Conservation (phyloP, 2,888 invertebrate species). For the Lepidocyrtoides sp. region DNA sequence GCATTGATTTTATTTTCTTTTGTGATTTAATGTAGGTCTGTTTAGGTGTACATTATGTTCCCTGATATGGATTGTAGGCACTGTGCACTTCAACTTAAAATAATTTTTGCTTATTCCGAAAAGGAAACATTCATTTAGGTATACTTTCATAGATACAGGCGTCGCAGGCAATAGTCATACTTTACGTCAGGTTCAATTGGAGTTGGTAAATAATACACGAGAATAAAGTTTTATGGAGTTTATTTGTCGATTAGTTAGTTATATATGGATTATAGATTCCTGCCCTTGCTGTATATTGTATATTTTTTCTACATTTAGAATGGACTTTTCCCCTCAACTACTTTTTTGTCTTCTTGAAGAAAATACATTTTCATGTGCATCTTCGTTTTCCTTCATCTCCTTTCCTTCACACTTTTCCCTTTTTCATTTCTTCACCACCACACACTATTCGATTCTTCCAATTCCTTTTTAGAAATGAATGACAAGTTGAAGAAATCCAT, state of each 20-base stretch:
- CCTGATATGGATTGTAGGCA: no score
- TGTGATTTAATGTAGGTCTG: background rate
- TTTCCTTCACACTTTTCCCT: slow-evolving; percentile 41
- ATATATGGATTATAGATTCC: background rate
- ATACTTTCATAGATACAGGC: no score
- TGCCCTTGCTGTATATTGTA: background rate
- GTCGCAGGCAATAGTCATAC: background rate
- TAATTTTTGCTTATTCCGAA: slow-evolving; percentile 1
- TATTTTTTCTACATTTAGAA: background rate
- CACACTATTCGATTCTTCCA: slow-evolving; percentile 17
- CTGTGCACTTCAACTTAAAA: slow-evolving; percentile 17
- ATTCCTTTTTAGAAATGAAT: slow-evolving; percentile 26
- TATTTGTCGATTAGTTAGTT: slow-evolving; percentile 65
- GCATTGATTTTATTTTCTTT: slow-evolving; percentile 45
- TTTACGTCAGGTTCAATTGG: background rate
- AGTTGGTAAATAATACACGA: slow-evolving; percentile 20
- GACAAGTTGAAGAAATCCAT: slow-evolving; percentile 73
- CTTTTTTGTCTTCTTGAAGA: background rate
- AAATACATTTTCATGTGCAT: background rate
- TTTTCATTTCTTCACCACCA: background rate
- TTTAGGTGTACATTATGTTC: background rate
- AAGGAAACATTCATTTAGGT: background rate
- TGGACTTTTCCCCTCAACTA: background rate
- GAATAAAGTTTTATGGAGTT: slow-evolving; percentile 24
- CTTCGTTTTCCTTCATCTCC: background rate